Conservation (phyloP, 30 jellyfish, hydroid and myxozoan species). For the Mastigias papua region DNA sequence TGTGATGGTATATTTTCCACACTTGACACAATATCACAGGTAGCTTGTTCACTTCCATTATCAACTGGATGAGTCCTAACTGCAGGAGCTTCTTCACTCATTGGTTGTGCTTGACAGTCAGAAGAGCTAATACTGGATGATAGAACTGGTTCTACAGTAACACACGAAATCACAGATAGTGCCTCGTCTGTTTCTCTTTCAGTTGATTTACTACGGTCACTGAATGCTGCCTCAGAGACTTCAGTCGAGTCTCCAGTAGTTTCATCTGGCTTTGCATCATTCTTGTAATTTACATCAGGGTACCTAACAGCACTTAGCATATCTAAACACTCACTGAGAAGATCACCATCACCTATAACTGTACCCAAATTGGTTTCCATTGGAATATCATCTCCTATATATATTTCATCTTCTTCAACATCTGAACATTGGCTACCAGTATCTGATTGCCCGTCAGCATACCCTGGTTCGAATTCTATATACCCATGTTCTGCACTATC, state of each 20-base stretch:
- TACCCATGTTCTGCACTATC: constrained; percentile 89
- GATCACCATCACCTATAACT: constrained; percentile 64
- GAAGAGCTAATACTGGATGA: background rate
- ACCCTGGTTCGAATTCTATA: constrained; percentile 85
- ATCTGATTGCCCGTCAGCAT: constrained; percentile 75
- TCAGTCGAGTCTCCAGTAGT: background rate
- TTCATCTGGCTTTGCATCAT: background rate
- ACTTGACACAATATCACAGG: constrained; percentile 45
- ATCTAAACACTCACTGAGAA: constrained; percentile 66
- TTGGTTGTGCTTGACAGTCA: background rate
- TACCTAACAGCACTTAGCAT: constrained; percentile 56
- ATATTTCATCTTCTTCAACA: constrained; percentile 69
- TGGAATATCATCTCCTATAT: constrained; percentile 59
- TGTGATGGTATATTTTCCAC: constrained; percentile 40
- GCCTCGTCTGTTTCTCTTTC: background rate
- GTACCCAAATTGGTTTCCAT: constrained; percentile 32
- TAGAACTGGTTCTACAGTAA: background rate
- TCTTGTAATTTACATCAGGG: background rate
- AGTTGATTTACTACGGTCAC: background rate
- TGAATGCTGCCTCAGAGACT: background rate
- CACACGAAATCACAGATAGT: background rate
- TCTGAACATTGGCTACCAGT: constrained; percentile 68
- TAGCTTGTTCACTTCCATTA: background rate
- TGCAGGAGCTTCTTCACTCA: background rate
- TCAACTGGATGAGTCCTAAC: background rate